Conservation (phyloP, 2,888 invertebrate genomes). For the Nomada ruficornis region DNA sequence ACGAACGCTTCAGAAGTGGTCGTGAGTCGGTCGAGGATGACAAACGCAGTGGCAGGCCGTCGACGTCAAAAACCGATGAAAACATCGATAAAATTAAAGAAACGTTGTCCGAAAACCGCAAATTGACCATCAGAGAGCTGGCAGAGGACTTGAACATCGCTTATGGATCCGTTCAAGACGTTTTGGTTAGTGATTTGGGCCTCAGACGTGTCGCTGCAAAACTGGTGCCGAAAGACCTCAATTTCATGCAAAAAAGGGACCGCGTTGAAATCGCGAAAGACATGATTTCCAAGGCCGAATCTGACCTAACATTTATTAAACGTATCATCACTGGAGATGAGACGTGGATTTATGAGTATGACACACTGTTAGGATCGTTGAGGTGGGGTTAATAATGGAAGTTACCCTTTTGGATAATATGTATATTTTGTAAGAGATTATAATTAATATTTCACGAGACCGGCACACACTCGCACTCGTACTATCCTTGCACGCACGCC, state of each 20-base stretch:
- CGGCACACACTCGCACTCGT: too few relatives aligned
- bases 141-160: constrained; percentile 5
- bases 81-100: constrained; percentile 56
- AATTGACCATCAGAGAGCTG: background rate
- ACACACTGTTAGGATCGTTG: too few relatives aligned
- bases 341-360: constrained; percentile 49
- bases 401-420: too few relatives aligned
- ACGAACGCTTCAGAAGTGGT: constrained; percentile 44
- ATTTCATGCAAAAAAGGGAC: constrained; percentile 62
- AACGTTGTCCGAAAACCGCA: background rate
- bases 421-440: too few relatives aligned
- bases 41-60: constrained; percentile 65
- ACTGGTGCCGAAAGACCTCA: constrained; percentile 68
- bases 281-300: constrained; percentile 38
- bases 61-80: constrained; percentile 70
- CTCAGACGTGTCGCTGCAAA: constrained; percentile 67
- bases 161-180: constrained; percentile 49
- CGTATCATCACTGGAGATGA: constrained; percentile 65
- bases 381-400: too few relatives aligned
- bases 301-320: constrained; percentile 56
- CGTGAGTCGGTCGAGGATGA: constrained; percentile 63
- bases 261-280: constrained; percentile 59
- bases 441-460: too few relatives aligned
- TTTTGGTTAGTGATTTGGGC: constrained; percentile 65
- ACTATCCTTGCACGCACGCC: too few relatives aligned